Percentiles rank a stretch among this genome's conserved stretches.
Evolutionary conservation across 2,888 invertebrate species (phyloP).

Genomic region (Chromoteleia sp.): DNA sequence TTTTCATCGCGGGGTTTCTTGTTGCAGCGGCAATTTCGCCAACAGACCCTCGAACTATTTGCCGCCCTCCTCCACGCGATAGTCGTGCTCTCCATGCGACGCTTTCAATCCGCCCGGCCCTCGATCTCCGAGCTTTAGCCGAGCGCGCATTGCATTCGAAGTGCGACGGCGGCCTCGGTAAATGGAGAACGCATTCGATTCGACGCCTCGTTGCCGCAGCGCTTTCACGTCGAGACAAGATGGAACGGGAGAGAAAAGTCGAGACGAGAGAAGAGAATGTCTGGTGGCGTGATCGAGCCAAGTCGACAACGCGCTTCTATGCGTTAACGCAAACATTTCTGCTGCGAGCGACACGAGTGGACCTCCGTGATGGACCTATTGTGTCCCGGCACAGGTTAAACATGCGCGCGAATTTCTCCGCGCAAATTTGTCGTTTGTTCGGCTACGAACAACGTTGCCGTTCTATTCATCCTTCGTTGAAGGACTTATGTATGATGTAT

Average conservation of each 20-base stretch:
- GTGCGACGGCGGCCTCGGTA: slow-evolving; percentile 36
- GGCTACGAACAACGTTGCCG: slow-evolving; percentile 41
- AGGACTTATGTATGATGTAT: slow-evolving; percentile 53
- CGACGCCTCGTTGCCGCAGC: slow-evolving; percentile 47
- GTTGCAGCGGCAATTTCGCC: slow-evolving; percentile 45
- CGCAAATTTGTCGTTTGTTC: slow-evolving; percentile 57
- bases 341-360: slow-evolving; percentile 68
- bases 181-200: slow-evolving; percentile 64
- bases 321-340: slow-evolving; percentile 79
- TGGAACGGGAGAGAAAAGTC: slow-evolving; percentile 55
- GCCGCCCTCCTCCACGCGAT: slow-evolving; percentile 25
- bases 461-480: slow-evolving; percentile 47
- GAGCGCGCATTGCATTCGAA: slow-evolving; percentile 39
- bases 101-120: slow-evolving; percentile 50
- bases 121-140: slow-evolving; percentile 53
- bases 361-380: slow-evolving; percentile 60
- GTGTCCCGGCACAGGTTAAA: slow-evolving; percentile 44
- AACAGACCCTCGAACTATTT: slow-evolving; percentile 54
- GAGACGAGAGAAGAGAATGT: slow-evolving; percentile 50
- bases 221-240: slow-evolving; percentile 65
- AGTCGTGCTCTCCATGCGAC: not conserved
- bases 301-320: slow-evolving; percentile 49
- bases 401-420: slow-evolving; percentile 51
- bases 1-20: slow-evolving; percentile 38
- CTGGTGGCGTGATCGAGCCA: slow-evolving; percentile 53